Base-by-base conservation (phyloP, 1,140 invertebrate species). In the Drosophila azteca region DNA sequence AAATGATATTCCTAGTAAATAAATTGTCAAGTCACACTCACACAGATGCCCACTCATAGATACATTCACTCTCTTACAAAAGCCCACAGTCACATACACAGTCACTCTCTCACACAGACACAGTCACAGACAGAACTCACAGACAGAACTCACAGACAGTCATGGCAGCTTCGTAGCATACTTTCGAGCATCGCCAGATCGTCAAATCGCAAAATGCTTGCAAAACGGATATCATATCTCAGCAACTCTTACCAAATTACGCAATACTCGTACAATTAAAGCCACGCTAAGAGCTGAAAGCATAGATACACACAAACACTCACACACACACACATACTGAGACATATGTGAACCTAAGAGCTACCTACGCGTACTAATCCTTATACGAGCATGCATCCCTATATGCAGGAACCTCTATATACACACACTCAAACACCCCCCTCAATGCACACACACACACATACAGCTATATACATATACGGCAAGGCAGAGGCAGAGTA, bases 361-460 rank as follows among this genome's bases (percentile, higher is more conserved):
- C 82, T 85, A 85, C 82, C 82, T 85, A 85, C 82, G 82, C 83
- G 82, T 87, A 87, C 83, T 88, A 82, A 87, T 88, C 75, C 76
- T 58, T 88, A 88, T 71, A 82, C 66, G 58, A 55, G 62, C 51
- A 63, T 67, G 81, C 55, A 75, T 67, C 62, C 41, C 35, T 31
- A 76, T 67, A 66, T 68, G 54, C 60, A 45, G 20, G 60, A 70
- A 46, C 52, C 54, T 70, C 50, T 64, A 45, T 71, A 60, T 31
- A 73, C 51, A 62, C 35, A 4, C 35, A 5, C 11, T 54, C 48
- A 59, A 44, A 73, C 50, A 68, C 31, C 3, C 31, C 3, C 31
- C 31, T n/a, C 31, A 9, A 51, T 29, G n/a, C n/a, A 51, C 26
- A 75, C 31, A 60, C 53, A 48, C 22, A 44, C 61, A 55, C 52